Evolutionary conservation across 2,888 invertebrate species (phyloP).

Genomic region (Drosophila recens): DNA sequence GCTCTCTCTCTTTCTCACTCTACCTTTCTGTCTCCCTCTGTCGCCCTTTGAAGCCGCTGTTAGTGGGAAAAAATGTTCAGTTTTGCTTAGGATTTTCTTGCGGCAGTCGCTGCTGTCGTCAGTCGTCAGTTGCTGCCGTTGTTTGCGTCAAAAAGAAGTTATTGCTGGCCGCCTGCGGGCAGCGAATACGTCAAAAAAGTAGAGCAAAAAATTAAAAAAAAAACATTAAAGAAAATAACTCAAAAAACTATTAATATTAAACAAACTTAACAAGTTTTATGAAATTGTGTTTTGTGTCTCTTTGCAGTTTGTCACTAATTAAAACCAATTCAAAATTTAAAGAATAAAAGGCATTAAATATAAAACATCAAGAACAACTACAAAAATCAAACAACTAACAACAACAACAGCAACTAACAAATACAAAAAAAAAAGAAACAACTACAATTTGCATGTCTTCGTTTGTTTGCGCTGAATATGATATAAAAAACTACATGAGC

Average conservation of each 20-base stretch:
- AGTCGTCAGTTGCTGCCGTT: slow-evolving; percentile 75
- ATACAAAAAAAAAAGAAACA: slow-evolving; percentile 16
- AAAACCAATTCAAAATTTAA: slow-evolving; percentile 17
- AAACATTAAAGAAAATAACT: neutral
- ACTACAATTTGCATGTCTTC: slow-evolving; percentile 80
- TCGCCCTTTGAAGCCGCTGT: slow-evolving; percentile 13
- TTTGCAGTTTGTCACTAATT: slow-evolving; percentile 37
- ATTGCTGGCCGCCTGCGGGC: slow-evolving; percentile 32
- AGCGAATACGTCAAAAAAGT: slow-evolving; percentile 14
- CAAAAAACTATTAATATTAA: neutral
- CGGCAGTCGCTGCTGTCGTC: slow-evolving; percentile 46
- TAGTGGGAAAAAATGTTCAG: slow-evolving; percentile 13
- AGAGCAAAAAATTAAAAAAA: slow-evolving; percentile 1
- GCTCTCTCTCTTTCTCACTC: slow-evolving; percentile 13
- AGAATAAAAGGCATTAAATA: slow-evolving; percentile 7
- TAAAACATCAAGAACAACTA: neutral
- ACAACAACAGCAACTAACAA: slow-evolving; percentile 11
- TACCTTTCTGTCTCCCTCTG: neutral
- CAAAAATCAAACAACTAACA: neutral
- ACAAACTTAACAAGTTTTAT: neutral
- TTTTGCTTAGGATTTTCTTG: slow-evolving; percentile 42
- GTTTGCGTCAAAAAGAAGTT: slow-evolving; percentile 72
- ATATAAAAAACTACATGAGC: slow-evolving; percentile 82
- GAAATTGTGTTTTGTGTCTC: slow-evolving; percentile 19
- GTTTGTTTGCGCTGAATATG: slow-evolving; percentile 77